phyloP scores from a whole-genome alignment of 2,113 vertebrate genomes.

The Poeciliopsis occidentalis region DNA sequence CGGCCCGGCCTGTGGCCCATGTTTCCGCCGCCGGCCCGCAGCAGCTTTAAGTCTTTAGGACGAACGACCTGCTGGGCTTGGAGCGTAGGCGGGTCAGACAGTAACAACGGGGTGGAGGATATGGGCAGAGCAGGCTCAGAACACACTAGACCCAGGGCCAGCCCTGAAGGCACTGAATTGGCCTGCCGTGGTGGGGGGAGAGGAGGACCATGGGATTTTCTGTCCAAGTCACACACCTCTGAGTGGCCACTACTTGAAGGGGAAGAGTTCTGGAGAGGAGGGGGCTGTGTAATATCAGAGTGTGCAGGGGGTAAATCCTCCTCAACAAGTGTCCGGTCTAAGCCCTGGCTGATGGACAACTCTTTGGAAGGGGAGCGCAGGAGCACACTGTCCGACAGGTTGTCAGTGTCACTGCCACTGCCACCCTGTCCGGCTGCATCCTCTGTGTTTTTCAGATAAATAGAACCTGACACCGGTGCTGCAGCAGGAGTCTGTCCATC shows the following conservation, averaged over 20 bases:
- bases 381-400: constrained; percentile 84
- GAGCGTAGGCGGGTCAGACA: constrained; percentile 74
- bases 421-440: constrained; percentile 72
- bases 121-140: constrained; percentile 79
- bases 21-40: constrained; percentile 74
- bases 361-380: constrained; percentile 82
- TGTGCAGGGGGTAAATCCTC: constrained; percentile 72
- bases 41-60: constrained; percentile 87
- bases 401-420: constrained; percentile 86
- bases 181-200: constrained; percentile 81
- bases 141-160: constrained; percentile 78
- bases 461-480: constrained; percentile 36
- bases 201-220: constrained; percentile 70
- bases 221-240: constrained; percentile 73
- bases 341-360: constrained; percentile 77
- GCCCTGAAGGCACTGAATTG: constrained; percentile 78
- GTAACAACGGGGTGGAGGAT: constrained; percentile 76
- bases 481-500: constrained; percentile 50
- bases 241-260: constrained; percentile 80
- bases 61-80: constrained; percentile 85
- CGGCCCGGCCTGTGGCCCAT: constrained; percentile 78
- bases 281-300: constrained; percentile 64
- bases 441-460: constrained; percentile 30
- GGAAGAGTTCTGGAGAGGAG: constrained; percentile 77
- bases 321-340: constrained; percentile 82